A percentile compares a stretch with the other conserved stretches of the same genome.
Conservation (phyloP, 64 coral and sea anemone species). For the Pachyseris speciosa region DNA sequence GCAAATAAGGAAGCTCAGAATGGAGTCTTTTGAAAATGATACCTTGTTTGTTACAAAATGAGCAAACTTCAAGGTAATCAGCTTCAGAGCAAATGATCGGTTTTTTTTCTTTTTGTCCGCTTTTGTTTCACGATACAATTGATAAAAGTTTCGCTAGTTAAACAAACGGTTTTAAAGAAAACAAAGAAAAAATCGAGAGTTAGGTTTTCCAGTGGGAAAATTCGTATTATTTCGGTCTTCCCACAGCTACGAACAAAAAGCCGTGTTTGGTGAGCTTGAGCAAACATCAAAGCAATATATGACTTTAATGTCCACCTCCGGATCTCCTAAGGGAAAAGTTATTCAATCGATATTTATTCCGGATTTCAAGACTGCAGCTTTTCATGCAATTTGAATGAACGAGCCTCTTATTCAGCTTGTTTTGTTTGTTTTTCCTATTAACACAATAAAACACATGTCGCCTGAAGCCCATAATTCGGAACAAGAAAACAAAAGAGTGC, state of each 20-base stretch:
- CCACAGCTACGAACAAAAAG: background rate
- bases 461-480: background rate
- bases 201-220: conserved; percentile 15
- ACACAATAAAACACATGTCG: conserved; percentile 44
- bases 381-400: conserved; percentile 9
- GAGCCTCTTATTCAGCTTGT: background rate
- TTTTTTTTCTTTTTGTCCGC: background rate
- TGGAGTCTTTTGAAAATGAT: too few relatives aligned
- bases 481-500: background rate
- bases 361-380: background rate
- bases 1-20: too few relatives aligned
- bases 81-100: too few relatives aligned
- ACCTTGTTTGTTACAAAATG: too few relatives aligned
- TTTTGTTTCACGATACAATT: too few relatives aligned
- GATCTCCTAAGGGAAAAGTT: background rate
- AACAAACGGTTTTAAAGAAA: background rate
- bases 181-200: background rate
- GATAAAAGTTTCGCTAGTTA: background rate
- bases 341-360: conserved; percentile 54
- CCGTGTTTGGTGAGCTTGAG: background rate
- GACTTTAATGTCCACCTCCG: conserved; percentile 31
- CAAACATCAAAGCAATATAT: conserved; percentile 21
- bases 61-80: too few relatives aligned
- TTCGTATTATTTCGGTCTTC: background rate
- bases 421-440: conserved; percentile 4